Percentiles rank a stretch among this genome's conserved stretches.
These are phyloP conservation scores for Brachionus sp. DNA, from an alignment of 1,140 invertebrate species.

Conservation along the genomic window DNA sequence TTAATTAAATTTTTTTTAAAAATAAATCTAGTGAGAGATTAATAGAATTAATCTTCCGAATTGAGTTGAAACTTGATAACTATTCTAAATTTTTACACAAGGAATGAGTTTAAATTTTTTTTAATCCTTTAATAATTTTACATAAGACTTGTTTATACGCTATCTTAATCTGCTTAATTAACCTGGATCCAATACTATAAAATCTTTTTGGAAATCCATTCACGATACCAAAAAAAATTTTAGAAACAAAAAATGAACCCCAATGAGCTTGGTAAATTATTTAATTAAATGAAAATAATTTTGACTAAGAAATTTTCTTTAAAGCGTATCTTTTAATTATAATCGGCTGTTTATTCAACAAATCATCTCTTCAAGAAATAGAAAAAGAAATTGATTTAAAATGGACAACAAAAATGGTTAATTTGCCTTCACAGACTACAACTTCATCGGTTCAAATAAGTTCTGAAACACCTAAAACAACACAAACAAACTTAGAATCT, in stretches of 20 bases:
- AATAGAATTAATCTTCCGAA: too few relatives aligned
- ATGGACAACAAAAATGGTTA: background rate
- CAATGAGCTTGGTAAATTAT: background rate
- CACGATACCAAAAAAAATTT: background rate
- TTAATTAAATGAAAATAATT: background rate
- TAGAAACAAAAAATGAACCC: background rate
- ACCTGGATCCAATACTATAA: background rate
- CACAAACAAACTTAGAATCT: background rate
- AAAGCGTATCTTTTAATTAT: background rate
- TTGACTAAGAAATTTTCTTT: background rate
- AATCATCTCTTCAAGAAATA: background rate
- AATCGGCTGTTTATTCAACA: background rate
- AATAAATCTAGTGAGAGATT: too few relatives aligned
- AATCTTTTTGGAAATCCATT: background rate
- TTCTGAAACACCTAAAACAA: background rate
- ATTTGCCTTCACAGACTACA: background rate
- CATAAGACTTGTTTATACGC: background rate
- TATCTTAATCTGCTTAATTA: background rate
- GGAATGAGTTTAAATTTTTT: background rate
- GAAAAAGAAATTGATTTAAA: background rate
- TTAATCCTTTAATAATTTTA: background rate
- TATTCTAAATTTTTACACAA: too few relatives aligned
- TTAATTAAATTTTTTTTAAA: too few relatives aligned
- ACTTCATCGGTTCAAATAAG: background rate
- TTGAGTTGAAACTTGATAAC: too few relatives aligned